Evolutionary conservation across 2,113 vertebrate genomes (phyloP).

Genomic region (Axis porcinus): DNA sequence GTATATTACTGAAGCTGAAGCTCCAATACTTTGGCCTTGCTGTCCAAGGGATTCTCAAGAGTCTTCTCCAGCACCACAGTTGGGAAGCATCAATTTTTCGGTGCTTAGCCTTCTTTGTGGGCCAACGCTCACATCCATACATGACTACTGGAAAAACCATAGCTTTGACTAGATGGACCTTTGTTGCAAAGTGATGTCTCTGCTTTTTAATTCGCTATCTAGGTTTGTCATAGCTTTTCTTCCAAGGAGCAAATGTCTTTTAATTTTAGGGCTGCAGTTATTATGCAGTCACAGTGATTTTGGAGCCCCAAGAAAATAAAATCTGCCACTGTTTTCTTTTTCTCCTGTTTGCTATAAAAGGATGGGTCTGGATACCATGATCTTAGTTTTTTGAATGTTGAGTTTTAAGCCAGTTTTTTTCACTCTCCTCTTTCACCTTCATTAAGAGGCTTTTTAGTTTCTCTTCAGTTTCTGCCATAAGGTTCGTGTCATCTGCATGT

Average conservation of each 20-base stretch:
- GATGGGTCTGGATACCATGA: neutral
- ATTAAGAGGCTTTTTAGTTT: neutral
- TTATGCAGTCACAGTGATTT: neutral
- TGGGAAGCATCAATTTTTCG: neutral
- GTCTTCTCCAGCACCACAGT: neutral
- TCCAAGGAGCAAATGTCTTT: neutral
- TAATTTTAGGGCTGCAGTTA: neutral
- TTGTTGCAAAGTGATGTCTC: neutral
- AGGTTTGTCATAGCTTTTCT: neutral
- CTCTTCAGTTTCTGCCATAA: neutral
- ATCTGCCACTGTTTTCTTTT: neutral
- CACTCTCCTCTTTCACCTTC: neutral
- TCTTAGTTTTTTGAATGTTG: neutral
- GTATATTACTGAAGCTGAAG: conserved; percentile 64
- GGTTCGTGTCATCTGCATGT: neutral
- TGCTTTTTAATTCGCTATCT: neutral
- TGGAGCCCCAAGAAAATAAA: neutral
- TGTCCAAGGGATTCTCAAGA: neutral
- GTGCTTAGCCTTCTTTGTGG: neutral
- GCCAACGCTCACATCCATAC: neutral
- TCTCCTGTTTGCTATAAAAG: neutral
- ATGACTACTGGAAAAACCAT: neutral
- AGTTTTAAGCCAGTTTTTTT: neutral
- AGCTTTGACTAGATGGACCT: neutral
- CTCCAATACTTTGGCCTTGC: neutral